A percentile compares a stretch with the other conserved stretches of the same genome.
Evolutionary conservation across 1,140 invertebrate species (phyloP).

Genomic region (Pygmarrhopalites habei): DNA sequence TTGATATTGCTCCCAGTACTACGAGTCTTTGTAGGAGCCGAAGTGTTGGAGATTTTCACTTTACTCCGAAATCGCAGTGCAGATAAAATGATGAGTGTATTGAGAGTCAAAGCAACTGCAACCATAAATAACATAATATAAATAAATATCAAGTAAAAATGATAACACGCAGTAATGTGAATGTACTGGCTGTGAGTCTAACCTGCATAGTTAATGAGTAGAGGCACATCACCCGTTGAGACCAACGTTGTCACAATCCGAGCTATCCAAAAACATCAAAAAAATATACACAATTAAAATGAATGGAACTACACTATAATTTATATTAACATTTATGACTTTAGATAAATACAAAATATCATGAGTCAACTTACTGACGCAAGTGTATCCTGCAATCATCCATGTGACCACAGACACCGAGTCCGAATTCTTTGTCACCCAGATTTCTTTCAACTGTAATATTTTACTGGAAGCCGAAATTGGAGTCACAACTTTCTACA

Average conservation of each 20-base stretch:
- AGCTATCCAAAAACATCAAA: conserved; percentile 30
- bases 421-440: conserved; percentile 28
- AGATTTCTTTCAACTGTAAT: conserved; percentile 35
- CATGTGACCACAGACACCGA: conserved; percentile 37
- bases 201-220: conserved; percentile 38
- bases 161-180: no score
- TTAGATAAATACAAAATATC: conserved; percentile 11
- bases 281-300: conserved; percentile 8
- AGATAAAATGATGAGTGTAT: conserved; percentile 30
- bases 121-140: no score
- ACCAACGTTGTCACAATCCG: conserved; percentile 37
- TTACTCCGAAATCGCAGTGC: conserved; percentile 27
- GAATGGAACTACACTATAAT: not conserved
- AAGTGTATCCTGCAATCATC: conserved; percentile 39
- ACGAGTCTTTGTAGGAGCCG: no score
- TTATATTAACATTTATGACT: no score
- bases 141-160: no score
- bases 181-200: no score
- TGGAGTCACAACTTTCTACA: conserved; percentile 38
- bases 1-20: no score
- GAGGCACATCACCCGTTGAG: conserved; percentile 31
- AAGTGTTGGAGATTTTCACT: no score
- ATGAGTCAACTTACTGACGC: conserved; percentile 37
- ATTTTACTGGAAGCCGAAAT: conserved; percentile 38
- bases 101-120: conserved; percentile 36